Evolutionary conservation across 1,140 invertebrate genomes (phyloP).

Genomic region (Teleopsis dalmanni): DNA sequence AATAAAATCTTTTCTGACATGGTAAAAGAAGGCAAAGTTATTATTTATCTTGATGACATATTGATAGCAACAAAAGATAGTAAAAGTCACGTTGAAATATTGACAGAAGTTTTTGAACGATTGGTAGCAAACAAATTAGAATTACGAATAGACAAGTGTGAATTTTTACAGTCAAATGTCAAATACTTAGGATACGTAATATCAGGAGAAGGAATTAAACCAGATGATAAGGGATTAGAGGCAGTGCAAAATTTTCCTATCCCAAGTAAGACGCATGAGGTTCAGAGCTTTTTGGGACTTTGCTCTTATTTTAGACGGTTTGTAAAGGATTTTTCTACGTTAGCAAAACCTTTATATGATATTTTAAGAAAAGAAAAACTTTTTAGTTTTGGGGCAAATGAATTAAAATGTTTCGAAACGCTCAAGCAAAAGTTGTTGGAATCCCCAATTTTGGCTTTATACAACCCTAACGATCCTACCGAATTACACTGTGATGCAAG

Average conservation of each 20-base stretch:
- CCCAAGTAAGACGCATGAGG: conserved; percentile 2
- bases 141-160: conserved; percentile 20
- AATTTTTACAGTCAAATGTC: conserved; percentile 13
- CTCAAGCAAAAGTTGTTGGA: conserved; percentile 4
- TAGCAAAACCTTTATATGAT: conserved; percentile 11
- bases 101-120: conserved; percentile 13
- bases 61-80: conserved; percentile 13
- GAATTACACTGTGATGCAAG: conserved; percentile 26
- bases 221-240: conserved; percentile 6
- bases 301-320: conserved; percentile 10
- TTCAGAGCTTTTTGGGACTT: conserved; percentile 6
- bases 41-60: conserved; percentile 20
- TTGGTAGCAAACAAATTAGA: conserved; percentile 12
- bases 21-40: not conserved
- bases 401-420: conserved; percentile 3
- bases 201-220: conserved; percentile 14
- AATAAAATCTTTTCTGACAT: conserved; percentile 11
- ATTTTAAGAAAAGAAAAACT: conserved; percentile 3
- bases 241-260: conserved; percentile 9
- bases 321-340: conserved; percentile 9
- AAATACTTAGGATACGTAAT: conserved; percentile 18
- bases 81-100: conserved; percentile 15
- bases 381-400: conserved; percentile 4
- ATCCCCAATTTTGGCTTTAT: conserved; percentile 9
- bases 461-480: conserved; percentile 9